Percentiles rank a stretch among this genome's conserved stretches.
These are phyloP conservation scores for Maconellicoccus hirsutus DNA, from an alignment of 1,140 invertebrate species.

Conservation along the genomic window DNA sequence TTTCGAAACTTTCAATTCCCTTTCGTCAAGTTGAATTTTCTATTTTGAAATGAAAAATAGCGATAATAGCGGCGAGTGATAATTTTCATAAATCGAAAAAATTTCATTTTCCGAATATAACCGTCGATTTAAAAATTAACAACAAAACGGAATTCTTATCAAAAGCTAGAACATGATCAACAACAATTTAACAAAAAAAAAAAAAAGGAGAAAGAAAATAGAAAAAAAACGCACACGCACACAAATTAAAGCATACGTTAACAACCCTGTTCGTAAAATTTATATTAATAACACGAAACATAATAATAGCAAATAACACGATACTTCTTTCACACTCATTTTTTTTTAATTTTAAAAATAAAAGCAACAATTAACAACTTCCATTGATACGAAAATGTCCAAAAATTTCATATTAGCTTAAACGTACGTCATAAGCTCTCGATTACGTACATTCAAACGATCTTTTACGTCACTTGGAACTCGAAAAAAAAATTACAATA, in stretches of 20 bases:
- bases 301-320: neutral
- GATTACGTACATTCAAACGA: neutral
- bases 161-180: conserved; percentile 15
- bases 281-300: conserved; percentile 11
- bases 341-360: neutral
- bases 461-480: neutral
- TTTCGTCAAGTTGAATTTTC: too few species aligned
- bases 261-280: conserved; percentile 20
- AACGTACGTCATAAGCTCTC: too few species aligned
- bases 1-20: too few species aligned
- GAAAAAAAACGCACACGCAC: neutral
- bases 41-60: too few species aligned
- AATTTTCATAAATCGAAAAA: too few species aligned
- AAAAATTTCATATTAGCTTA: neutral
- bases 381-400: neutral
- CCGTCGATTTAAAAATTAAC: neutral
- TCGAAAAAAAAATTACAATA: neutral
- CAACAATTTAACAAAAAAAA: conserved; percentile 18
- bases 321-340: neutral
- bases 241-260: conserved; percentile 11
- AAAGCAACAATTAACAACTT: neutral
- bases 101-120: too few species aligned
- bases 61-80: too few species aligned
- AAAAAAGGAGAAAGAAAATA: neutral
- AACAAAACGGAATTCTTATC: neutral